Conservation (phyloP, 2,113 vertebrate genomes). For the Tachycineta bicolor region DNA sequence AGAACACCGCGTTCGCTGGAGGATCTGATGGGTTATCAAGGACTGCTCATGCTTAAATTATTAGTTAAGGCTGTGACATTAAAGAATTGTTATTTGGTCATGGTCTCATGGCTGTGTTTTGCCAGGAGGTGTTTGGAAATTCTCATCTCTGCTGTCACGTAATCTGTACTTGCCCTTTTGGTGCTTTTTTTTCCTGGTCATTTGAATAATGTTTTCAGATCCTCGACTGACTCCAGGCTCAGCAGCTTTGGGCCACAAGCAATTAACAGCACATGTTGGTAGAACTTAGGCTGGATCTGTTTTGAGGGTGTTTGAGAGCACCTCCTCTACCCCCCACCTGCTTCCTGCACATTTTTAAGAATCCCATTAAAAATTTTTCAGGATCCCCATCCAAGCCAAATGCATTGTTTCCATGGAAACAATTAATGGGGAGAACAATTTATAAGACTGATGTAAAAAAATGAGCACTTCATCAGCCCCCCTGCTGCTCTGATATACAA, state of each 20-base stretch:
- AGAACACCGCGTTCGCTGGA: background rate
- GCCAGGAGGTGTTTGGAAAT: slow-evolving; percentile 54
- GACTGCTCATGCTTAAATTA: slow-evolving; percentile 44
- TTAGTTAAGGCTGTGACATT: slow-evolving; percentile 54
- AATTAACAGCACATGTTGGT: slow-evolving; percentile 20
- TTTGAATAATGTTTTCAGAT: slow-evolving; percentile 46
- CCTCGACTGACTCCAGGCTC: slow-evolving; percentile 30
- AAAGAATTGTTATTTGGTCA: slow-evolving; percentile 45
- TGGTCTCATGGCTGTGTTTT: slow-evolving; percentile 40
- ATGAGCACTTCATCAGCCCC: slow-evolving; percentile 73
- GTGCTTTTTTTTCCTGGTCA: slow-evolving; percentile 32
- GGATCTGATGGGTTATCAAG: slow-evolving; percentile 38
- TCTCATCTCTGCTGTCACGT: slow-evolving; percentile 30
- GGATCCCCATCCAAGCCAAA: slow-evolving; percentile 74
- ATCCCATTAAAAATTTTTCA: slow-evolving; percentile 76
- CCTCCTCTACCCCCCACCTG: background rate
- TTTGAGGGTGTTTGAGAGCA: background rate
- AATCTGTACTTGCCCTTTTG: slow-evolving; percentile 63
- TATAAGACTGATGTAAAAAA: slow-evolving; percentile 81
- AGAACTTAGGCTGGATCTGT: slow-evolving; percentile 29
- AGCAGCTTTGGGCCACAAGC: slow-evolving; percentile 48
- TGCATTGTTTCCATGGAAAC: slow-evolving; percentile 84
- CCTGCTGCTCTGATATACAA: slow-evolving; percentile 71
- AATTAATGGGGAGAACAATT: slow-evolving; percentile 84
- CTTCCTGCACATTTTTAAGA: slow-evolving; percentile 69